Base-by-base conservation (phyloP, 2,888 invertebrate species). In the Barypeithes pellucidus region DNA sequence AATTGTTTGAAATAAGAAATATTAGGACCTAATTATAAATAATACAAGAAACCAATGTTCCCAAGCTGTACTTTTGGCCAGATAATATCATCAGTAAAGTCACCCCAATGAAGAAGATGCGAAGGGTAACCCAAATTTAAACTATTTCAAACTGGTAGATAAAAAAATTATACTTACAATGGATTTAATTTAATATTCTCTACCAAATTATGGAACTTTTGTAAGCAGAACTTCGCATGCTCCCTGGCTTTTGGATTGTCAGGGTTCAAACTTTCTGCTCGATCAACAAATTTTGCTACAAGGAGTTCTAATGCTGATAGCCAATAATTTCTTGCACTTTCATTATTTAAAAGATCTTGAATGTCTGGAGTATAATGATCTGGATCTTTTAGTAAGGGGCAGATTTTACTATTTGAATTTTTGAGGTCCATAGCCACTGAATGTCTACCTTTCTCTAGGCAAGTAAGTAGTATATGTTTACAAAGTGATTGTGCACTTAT, bases 281-380 rank as follows among this genome's bases (percentile, higher is more conserved):
- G 93, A 77, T 90, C 89, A 22, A 95, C 92, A 87, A 95, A 95
- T 87, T 95, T 95, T 78, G 93, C 92, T 14, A 95, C 92, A 80
- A 96, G 92, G 77, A 92, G 93, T 84, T 95, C 94, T 84, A 98
- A 95, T 85, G 97, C 96, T 76, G 92, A 90, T 57, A 98, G 89
- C 98, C 98, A 99, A 86, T 98, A 98, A 78, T 89, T 91, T 84
- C 95, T 91, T 12, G 97, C 98, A 83, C 94, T 94, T 77, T 89
- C 89, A 85, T 98, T 96, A 80, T 91, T 90, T 74, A 94, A 91
- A 71, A 99, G 89, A 87, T 98, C 96, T 77, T 97, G 92, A 33
- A 96, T 96, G 85, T 99, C 98, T 0, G 98, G 96, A 84, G 91
- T 90, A 88, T 98, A 98, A 82, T 90, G 89, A 78, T 90, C 88